Evolutionary conservation across 2,888 invertebrate species (phyloP).

Genomic region (Cheilosia impressa): DNA sequence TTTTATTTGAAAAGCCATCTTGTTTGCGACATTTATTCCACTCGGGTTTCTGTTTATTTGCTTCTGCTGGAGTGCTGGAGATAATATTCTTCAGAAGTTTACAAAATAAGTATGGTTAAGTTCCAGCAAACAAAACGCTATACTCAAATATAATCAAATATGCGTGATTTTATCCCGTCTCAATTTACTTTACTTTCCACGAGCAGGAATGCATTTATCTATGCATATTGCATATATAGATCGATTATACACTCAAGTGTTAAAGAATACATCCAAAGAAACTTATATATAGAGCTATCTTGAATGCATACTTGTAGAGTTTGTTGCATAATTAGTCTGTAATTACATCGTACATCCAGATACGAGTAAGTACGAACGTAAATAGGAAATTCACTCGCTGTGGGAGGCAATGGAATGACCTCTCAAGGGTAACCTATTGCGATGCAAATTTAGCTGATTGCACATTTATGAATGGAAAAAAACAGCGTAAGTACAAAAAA

Average conservation of each 20-base stretch:
- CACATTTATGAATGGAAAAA: conserved; percentile 41
- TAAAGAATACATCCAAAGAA: conserved; percentile 25
- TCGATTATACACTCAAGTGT: conserved; percentile 39
- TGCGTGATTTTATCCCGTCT: no score
- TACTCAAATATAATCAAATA: no score
- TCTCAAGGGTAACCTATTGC: conserved; percentile 65
- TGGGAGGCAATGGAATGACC: conserved; percentile 55
- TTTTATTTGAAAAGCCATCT: no score
- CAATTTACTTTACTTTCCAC: no score
- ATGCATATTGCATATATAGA: not conserved
- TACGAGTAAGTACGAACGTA: conserved; percentile 43
- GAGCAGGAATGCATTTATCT: not conserved
- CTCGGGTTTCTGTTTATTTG: not conserved
- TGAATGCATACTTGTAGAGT: conserved; percentile 25
- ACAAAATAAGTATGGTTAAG: no score
- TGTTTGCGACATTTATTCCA: not conserved
- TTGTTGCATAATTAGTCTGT: conserved; percentile 59
- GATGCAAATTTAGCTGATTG: conserved; percentile 63
- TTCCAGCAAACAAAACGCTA: no score
- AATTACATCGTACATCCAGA: conserved; percentile 56
- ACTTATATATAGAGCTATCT: not conserved
- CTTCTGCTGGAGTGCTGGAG: not conserved
- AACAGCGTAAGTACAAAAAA: conserved; percentile 11
- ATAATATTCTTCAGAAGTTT: no score
- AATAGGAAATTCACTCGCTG: conserved; percentile 56